Base-by-base conservation (phyloP, 2,113 vertebrate genomes). In the Phaethon lepturus region DNA sequence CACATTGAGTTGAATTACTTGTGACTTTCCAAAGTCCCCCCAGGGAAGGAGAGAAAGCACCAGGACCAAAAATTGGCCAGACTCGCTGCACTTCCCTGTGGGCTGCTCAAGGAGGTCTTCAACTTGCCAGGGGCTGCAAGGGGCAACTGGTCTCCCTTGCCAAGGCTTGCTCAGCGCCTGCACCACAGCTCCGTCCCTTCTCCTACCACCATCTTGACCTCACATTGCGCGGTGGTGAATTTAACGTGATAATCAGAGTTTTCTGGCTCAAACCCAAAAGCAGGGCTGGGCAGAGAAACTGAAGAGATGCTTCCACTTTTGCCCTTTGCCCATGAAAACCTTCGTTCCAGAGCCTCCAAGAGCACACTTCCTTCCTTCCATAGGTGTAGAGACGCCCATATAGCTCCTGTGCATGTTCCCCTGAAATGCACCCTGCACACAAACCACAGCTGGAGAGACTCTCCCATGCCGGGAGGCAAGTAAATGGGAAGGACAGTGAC, bases 41-140 rank as follows among this genome's bases (percentile, higher is more conserved):
- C 45, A 59, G 47, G 33, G 59, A 91, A 93, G 0, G 3, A 64
- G 22, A 38, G 58, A 40, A 96, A 94, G 26, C 0, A 0, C n/a
- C n/a, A 58, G 50, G 50, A 92, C 33, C 71, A 73, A 78, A 79
- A 76, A n/a, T 12, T 53, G 44, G 60, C 26, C 0, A 0, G 47
- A 74, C 29, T 67, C 0, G 0, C 45, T 35, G 29, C 13, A 20
- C 1, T 1, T 35, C 49, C 49, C 72, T 25, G 19, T 0, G 0
- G 56, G 50, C 45, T 86, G 59, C 45, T 62, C 53, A n/a, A 17
- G 31, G 53, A 47, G 26, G 53, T 75, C 68, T 82, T 28, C 35
- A 40, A 5, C 62, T n/a, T 7, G 23, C 31, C 71, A 81, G 24
- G n/a, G 58, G 50, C 18, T 53, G 22, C 63, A 49, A 79, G 33